Evolutionary conservation across 2,113 vertebrate genomes (phyloP).

Genomic region (Pantherophis guttatus): DNA sequence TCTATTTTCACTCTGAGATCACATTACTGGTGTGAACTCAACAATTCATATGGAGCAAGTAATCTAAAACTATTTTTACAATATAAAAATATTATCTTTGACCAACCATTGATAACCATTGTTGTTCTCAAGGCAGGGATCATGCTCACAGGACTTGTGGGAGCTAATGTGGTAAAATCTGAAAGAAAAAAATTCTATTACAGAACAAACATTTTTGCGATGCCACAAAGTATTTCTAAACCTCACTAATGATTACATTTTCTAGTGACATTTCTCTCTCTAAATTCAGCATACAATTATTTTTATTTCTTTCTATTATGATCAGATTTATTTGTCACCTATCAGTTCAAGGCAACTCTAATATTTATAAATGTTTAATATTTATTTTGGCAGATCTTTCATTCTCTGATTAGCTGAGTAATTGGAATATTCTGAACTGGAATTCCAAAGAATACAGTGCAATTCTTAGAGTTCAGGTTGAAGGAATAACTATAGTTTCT

Average conservation of each 20-base stretch:
- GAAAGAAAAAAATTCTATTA: background rate
- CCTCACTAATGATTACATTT: background rate
- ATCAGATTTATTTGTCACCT: background rate
- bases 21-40: background rate
- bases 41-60: background rate
- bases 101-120: constrained; percentile 49
- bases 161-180: constrained; percentile 18
- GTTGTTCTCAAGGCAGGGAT: constrained; percentile 47
- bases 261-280: background rate
- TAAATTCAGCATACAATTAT: background rate
- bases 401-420: background rate
- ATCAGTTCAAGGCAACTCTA: background rate
- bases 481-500: background rate
- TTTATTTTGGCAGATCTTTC: background rate
- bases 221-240: background rate
- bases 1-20: background rate
- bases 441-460: background rate
- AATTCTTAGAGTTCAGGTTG: background rate
- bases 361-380: background rate
- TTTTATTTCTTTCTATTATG: background rate
- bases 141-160: constrained; percentile 29
- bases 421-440: background rate
- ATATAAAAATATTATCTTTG: background rate
- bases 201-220: background rate
- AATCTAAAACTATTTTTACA: background rate